Evolutionary conservation across 1,140 invertebrate genomes (phyloP).

Genomic region (Oncopodura yosiiana): DNA sequence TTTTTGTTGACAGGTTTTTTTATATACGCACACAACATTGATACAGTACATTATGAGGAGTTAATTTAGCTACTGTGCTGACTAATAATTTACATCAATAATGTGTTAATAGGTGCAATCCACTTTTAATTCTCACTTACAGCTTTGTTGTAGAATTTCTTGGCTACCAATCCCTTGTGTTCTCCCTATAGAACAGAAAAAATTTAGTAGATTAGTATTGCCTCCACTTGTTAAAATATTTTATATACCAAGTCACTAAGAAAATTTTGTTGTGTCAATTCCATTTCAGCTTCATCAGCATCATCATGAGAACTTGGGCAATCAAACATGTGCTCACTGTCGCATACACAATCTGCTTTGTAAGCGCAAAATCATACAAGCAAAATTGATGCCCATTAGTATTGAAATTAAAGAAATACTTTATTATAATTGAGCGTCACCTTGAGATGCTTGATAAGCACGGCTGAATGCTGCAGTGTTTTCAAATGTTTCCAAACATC

Average conservation of each 20-base stretch:
- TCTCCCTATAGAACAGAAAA: slow-evolving; percentile 36
- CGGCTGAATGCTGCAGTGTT: slow-evolving; percentile 93
- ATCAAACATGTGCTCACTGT: slow-evolving; percentile 96
- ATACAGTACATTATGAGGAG: no score
- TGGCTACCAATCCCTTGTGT: slow-evolving; percentile 64
- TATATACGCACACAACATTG: no score
- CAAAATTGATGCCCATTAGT: no score
- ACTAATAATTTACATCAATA: no score
- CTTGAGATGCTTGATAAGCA: slow-evolving; percentile 81
- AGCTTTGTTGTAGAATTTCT: slow-evolving; percentile 62
- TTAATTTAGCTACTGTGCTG: no score
- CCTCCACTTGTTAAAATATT: slow-evolving; percentile 1
- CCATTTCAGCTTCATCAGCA: slow-evolving; percentile 22
- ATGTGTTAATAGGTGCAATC: no score
- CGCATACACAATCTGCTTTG: slow-evolving; percentile 58
- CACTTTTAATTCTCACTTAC: no score
- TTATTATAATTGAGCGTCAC: slow-evolving; percentile 69
- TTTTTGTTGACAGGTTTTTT: no score
- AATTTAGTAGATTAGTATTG: neutral
- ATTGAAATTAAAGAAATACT: no score
- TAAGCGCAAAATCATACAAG: no score
- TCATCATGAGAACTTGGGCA: slow-evolving; percentile 49
- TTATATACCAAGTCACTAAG: slow-evolving; percentile 38
- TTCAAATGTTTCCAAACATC: slow-evolving; percentile 84
- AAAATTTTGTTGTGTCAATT: slow-evolving; percentile 38